Conservation (phyloP, 2,113 vertebrate genomes). For the Caloenas nicobarica region DNA sequence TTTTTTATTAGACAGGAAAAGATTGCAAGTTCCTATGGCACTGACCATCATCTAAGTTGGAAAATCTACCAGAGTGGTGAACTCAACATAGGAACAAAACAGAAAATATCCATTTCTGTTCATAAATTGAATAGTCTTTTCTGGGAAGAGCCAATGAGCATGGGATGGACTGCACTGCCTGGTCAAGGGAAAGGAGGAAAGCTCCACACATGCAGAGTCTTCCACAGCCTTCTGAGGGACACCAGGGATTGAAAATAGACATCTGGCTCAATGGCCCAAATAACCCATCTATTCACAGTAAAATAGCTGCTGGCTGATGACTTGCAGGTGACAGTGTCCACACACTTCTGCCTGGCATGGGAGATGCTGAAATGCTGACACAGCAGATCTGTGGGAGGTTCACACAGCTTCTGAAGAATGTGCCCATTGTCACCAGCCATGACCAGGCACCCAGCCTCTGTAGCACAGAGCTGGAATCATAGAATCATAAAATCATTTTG, state of each 20-base stretch:
- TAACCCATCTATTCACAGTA: neutral
- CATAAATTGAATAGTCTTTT: neutral
- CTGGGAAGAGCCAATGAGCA: neutral
- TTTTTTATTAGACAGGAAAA: neutral
- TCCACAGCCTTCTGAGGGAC: neutral
- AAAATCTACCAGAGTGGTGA: neutral
- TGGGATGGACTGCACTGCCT: too few species aligned
- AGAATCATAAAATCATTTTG: too few species aligned
- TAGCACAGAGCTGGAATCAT: neutral
- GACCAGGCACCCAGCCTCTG: neutral
- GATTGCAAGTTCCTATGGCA: neutral
- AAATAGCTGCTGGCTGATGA: neutral
- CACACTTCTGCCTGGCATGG: accelerated
- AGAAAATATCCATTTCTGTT: neutral
- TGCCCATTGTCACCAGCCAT: neutral
- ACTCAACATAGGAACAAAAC: neutral
- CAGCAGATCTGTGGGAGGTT: neutral
- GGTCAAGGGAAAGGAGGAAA: neutral
- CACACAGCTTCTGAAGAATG: neutral
- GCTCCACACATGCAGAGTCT: accelerated
- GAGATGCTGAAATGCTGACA: neutral
- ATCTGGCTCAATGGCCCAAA: neutral
- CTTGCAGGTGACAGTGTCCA: neutral
- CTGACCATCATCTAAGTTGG: neutral
- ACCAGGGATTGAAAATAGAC: neutral